Evolutionary conservation across 2,797 vertebrate genomes (phyloP), one percentile per base, ranked within the genome.

Genomic region (Numenius phaeopus): DNA sequence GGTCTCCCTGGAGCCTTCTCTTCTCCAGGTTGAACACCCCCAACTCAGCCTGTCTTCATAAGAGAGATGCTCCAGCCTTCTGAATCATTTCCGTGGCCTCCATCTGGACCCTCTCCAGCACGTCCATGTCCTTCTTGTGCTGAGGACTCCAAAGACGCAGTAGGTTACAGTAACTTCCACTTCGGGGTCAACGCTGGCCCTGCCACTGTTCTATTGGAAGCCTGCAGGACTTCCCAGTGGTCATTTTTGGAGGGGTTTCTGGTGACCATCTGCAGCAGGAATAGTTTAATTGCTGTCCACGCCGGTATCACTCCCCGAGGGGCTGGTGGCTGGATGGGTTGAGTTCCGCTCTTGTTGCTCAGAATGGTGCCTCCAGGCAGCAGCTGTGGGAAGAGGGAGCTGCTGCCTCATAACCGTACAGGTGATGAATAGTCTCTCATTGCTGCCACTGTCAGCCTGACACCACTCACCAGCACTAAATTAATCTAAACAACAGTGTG

Each of bases 341-440:
- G 40, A 67, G 77, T 42, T 66, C 55, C 15, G 7, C 39, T 90
- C 72, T 30, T 30, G 44, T 52, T 88, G 52, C 82, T 89, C 24
- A 1, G 13, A 4, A 3, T 7, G 58, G 54, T n/a, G 70, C 90
- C 91, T 14, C 24, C 72, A 46, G 95, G 91, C 84, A 69, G 46
- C 0, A 5, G 67, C 85, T 19, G 75, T 2, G 47, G 76, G 80
- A 55, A 70, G 77, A 71, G n/a, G 44, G 69, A 96, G 39, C 67
- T 26, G 64, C 55, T 2, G 26, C 12, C 2, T 37, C 4, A 14
- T 58, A 77, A 84, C 81, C 5, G 4, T 83, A 49, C 76, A 20
- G 76, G 85, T 97, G 95, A 97, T 96, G 83, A 26, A 96, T 95
- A 29, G 85, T 39, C 64, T 83, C 84, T 34, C 3, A 5, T 85